Evolutionary conservation across 1,140 invertebrate species (phyloP), one percentile per base, ranked within the genome.

Genomic region (Piezodorus guildinii): DNA sequence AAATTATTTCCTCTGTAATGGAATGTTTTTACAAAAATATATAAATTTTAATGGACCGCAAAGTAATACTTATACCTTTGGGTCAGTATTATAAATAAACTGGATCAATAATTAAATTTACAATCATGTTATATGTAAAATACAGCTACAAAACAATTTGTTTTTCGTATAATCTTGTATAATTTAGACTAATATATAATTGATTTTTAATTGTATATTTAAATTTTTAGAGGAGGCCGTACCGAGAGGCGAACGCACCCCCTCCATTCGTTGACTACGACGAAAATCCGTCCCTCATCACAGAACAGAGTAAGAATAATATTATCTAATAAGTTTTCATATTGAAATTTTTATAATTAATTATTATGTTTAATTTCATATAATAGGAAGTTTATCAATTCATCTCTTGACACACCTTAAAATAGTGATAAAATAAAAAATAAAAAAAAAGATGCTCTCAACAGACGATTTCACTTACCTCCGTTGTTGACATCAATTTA

Each of bases 301-400:
- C 62, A 34, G 62, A 63, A 44, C 62, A 63, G 27, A 63, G 62
- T 63, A 63, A 58, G 62, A 54, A 54, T 6, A 3, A 54, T 6
- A 3, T n/a, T 49, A 16, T 17, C 1, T 25, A 23, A 3, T 15
- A 60, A 39, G 23, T 21, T 23, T 19, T 46, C 15, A 46, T n/a
- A n/a, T n/a, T n/a, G n/a, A n/a, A n/a, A n/a, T n/a, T 17, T 54
- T 19, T 54, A 54, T 10, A 21, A 21, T 54, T 23, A 54, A 19
- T 23, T 54, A n/a, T 46, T 46, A n/a, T 5, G 4, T 46, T n/a
- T 46, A 46, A 46, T 46, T n/a, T 46, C 4, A 4, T 6, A n/a
- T 46, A 6, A 16, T 46, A 30, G 3, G 30, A 30, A 30, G n/a
- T n/a, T n/a, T n/a, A n/a, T n/a, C n/a, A n/a, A n/a, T n/a, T n/a